Base-by-base conservation (phyloP, 53 echinoderm and acorn worm species). In the Paelopatides confundens region DNA sequence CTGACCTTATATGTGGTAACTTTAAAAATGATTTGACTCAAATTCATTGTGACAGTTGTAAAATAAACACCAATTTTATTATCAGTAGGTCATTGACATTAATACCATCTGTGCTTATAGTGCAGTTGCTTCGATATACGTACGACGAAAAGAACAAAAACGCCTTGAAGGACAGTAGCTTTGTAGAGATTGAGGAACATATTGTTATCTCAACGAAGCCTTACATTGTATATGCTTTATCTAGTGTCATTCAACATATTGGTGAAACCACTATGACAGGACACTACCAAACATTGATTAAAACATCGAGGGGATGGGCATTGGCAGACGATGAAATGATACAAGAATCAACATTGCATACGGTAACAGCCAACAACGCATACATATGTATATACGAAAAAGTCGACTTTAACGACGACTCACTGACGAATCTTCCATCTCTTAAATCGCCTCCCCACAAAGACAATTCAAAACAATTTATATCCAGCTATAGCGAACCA, bases 361-460 rank as follows among this genome's bases (percentile, higher is more conserved):
- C 68, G 18, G 3, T 31, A 18, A 68, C 68, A 68, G 6, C 35
- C 1, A 68, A 68, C 31, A 68, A 68, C 33, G 68, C 35, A 34
- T 68, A 35, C 35, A 34, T 35, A 18, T 68, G 68, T 36, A 31
- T 68, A 68, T 68, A 68, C 13, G 68, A 68, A 30, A 68, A 68
- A 31, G 35, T 35, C 36, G 24, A 66, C 31, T 2, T 2, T 66
- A 4, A 0, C 29, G 28, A 27, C 66, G 8, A 31, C 29, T 43
- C 43, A 40, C 40, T 10, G 40, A 40, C 40, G 40, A 40, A 5
- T 40, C 40, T n/a, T n/a, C n/a, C n/a, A n/a, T n/a, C n/a, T n/a
- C n/a, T n/a, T n/a, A n/a, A n/a, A n/a, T n/a, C n/a, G n/a, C n/a
- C n/a, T n/a, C n/a, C n/a, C n/a, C n/a, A n/a, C n/a, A n/a, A n/a